Evolutionary conservation across 2,113 vertebrate genomes (phyloP), one percentile per base, ranked within the genome.

Genomic region (Xenopus borealis): DNA sequence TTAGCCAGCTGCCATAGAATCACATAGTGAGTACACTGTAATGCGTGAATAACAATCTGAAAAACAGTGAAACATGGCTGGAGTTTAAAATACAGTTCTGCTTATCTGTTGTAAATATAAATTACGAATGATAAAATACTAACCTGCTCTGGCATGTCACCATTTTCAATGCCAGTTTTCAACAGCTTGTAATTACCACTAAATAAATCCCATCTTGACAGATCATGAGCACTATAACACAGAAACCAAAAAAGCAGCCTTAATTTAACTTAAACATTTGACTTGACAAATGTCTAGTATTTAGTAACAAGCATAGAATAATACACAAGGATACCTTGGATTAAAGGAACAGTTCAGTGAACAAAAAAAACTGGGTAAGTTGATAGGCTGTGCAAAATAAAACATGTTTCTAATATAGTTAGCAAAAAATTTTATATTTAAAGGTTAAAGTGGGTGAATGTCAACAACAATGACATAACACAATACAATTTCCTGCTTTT

Each of bases 91-190:
- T 12, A 55, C 14, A 30, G 47, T 30, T 69, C 19, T 46, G 13
- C 45, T 47, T 72, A n/a, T 55, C 5, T 55, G 7, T 55, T n/a
- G 18, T n/a, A 55, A n/a, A 55, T 2, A 5, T n/a, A 13, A 50
- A 12, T n/a, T n/a, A 83, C 57, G 78, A 72, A n/a, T 72, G 71
- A 33, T 53, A 40, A 83, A 80, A 75, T 71, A 89, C 83, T 85
- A 68, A 98, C 96, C 96, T 98, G 97, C 74, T 98, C 96, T 69
- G 97, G 96, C 95, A 99, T 99, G 84, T 99, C 97, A 81, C 97
- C 97, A 40, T 98, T 99, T 88, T 99, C 96, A 79, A 98, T 97
- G 79, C 97, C 97, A 17, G 95, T 97, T 91, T 98, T 98, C 80
- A 99, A 85, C 9, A 99, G 88, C 85, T 94, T 99, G 86, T 98